Base-by-base conservation (phyloP, 1,140 invertebrate species). In the Sitobion miscanthi region DNA sequence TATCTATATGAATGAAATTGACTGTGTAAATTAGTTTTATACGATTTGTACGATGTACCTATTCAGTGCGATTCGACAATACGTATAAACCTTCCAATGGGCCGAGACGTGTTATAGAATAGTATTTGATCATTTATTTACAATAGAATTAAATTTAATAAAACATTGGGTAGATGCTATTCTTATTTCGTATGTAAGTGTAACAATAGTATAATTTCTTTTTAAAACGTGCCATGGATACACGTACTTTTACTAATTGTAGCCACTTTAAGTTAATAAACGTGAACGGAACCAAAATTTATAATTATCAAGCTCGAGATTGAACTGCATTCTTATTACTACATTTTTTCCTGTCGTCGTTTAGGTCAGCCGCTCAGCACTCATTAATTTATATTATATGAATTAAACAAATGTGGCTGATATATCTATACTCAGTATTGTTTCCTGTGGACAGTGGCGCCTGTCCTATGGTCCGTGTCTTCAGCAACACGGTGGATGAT, bases 211-310 rank as follows among this genome's bases (percentile, higher is more conserved):
- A 47, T 87, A 87, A n/a, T 87, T 87, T 87, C 14, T 87, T 87
- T 87, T 49, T 49, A 49, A 87, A 35, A 49, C 86, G 4, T 42
- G 23, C 25, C 2, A 42, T 30, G 8, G 49, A 35, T 87, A 38
- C 17, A 21, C 35, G 17, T 35, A 88, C 38, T 62, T 90, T n/a
- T 90, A 69, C 42, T 90, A 90, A 90, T 90, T 90, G 89, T 69
- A 45, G 38, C 89, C 89, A 90, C 89, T 90, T 90, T 90, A 90
- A 90, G 89, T 69, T 69, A 90, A 90, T 90, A 69, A 90, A 69
- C 89, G 89, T 30, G 54, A 62, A 90, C 38, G 89, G 89, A 62
- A 69, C 89, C 42, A 21, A 90, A 90, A 69, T 90, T 21, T 90
- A 90, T 90, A 90, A 90, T 90, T 90, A 90, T 21, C 57, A 45